Evolutionary conservation across 2,888 invertebrate genomes (phyloP).

Genomic region (Drosophila aldrichi): DNA sequence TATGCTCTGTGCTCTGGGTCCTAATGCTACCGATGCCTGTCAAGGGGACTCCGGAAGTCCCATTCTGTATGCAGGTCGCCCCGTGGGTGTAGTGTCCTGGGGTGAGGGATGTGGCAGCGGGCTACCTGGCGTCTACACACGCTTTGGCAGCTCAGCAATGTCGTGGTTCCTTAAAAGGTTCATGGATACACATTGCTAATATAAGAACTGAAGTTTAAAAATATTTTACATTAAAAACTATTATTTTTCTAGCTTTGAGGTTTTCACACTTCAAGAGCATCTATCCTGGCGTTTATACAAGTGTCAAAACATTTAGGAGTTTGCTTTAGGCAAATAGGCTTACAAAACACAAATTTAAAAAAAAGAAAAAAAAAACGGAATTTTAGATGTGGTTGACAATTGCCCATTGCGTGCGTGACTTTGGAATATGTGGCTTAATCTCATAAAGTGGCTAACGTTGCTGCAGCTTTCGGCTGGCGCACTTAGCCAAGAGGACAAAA

Average conservation of each 20-base stretch:
- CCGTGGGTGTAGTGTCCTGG: constrained; percentile 89
- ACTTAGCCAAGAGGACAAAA: no score
- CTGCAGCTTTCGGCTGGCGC: no score
- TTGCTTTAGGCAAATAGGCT: constrained; percentile 58
- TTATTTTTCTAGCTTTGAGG: no score
- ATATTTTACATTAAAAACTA: background rate
- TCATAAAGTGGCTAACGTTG: no score
- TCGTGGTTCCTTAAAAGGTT: constrained; percentile 33
- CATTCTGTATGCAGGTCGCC: constrained; percentile 49
- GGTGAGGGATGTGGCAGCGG: constrained; percentile 84
- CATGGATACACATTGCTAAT: constrained; percentile 24
- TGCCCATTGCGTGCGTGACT: no score
- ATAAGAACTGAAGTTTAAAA: background rate
- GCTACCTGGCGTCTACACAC: constrained; percentile 91
- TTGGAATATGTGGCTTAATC: no score
- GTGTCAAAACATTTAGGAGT: constrained; percentile 86
- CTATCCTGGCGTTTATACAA: constrained; percentile 91
- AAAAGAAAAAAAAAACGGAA: background rate
- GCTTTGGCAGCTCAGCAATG: constrained; percentile 85
- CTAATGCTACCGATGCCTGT: constrained; percentile 66
- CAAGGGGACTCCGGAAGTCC: constrained; percentile 81
- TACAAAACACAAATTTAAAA: constrained; percentile 1
- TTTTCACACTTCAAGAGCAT: constrained; percentile 83
- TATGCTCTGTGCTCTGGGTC: constrained; percentile 73
- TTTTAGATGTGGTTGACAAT: no score